Base-by-base conservation (phyloP, 2,888 invertebrate genomes). In the Hipparchia sbordonii region DNA sequence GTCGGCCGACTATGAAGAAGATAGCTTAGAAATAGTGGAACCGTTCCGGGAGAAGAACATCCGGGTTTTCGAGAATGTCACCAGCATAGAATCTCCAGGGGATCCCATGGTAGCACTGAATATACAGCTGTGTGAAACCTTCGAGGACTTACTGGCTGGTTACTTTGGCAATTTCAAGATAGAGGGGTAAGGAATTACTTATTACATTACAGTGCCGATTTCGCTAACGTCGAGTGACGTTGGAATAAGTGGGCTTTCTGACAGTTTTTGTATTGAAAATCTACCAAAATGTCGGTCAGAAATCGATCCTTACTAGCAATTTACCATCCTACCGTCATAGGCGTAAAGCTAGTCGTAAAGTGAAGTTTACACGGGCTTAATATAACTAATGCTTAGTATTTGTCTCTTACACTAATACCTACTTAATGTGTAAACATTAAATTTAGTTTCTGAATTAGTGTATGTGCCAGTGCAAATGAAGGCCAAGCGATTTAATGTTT, bases 71-170 rank as follows among this genome's bases (percentile, higher is more conserved):
- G 78, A 81, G 2, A 90, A 90, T 72, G 81, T 87, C 6, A 84
- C 86, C 71, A 89, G 88, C 73, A 77, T 63, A 10, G 85, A 85
- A 57, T 77, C 87, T 2, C 89, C 74, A 0, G 87, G 94, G 0
- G 94, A 95, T 33, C 92, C 95, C n/a, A 96, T 97, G 88, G 95
- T 97, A n/a, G 97, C 97, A 5, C 97, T 98, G 90, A 97, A 97
- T 82, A 96, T 98, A 95, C 96, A 97, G 79, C 96, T 98, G 78
- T 98, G 97, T 85, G 98, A 98, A 85, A 97, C 97, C 77, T 95
- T 97, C 51, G 95, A 96, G 6, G 97, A 98, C 76, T 89, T 98
- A 9, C 90, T 97, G 4, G 96, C 97, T 82, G 97, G 97, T 0
- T 98, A 98, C 84, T 98, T 98, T 84, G 95, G 97, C 61, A 96